A percentile compares a stretch with the other conserved stretches of the same genome.
These are phyloP conservation scores for Timandra comae DNA, from an alignment of 2,888 invertebrate species.

Conservation along the genomic window DNA sequence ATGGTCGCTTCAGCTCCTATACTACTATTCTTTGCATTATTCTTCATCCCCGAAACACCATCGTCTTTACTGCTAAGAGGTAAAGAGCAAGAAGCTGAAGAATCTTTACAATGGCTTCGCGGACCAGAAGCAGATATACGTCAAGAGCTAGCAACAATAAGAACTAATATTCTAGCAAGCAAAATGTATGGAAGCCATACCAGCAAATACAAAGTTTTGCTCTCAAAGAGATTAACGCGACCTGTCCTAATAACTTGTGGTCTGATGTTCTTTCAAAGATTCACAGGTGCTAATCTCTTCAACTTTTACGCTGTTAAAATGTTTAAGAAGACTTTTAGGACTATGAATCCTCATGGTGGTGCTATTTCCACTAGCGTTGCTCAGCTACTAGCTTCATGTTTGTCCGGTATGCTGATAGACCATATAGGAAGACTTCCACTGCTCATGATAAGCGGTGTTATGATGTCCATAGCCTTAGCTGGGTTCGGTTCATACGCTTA, in stretches of 20 bases:
- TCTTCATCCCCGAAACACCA: conserved; percentile 92
- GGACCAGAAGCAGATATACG: conserved; percentile 86
- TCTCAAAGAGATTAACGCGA: conserved; percentile 69
- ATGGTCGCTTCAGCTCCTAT: conserved; percentile 86
- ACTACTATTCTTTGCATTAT: conserved; percentile 83
- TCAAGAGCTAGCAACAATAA: conserved; percentile 82
- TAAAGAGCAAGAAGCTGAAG: conserved; percentile 83
- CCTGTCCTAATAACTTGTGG: conserved; percentile 90
- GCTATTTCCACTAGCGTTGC: conserved; percentile 90
- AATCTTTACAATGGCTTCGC: conserved; percentile 86
- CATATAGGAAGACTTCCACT: conserved; percentile 89
- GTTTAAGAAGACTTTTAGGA: conserved; percentile 88
- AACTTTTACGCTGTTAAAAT: conserved; percentile 91
- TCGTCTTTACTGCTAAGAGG: conserved; percentile 86
- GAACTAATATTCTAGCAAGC: conserved; percentile 80
- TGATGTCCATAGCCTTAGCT: conserved; percentile 90
- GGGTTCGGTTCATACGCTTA: conserved; percentile 91
- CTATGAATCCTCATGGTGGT: conserved; percentile 87
- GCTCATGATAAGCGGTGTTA: conserved; percentile 86
- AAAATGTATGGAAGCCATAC: conserved; percentile 51
- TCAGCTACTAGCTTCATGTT: conserved; percentile 87
- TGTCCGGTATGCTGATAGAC: conserved; percentile 90
- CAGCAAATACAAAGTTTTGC: conserved; percentile 50
- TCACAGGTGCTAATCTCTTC: conserved; percentile 88
- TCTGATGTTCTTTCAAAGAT: conserved; percentile 92